Base-by-base conservation (phyloP, 2,113 vertebrate genomes). In the Crypturellus undulatus region DNA sequence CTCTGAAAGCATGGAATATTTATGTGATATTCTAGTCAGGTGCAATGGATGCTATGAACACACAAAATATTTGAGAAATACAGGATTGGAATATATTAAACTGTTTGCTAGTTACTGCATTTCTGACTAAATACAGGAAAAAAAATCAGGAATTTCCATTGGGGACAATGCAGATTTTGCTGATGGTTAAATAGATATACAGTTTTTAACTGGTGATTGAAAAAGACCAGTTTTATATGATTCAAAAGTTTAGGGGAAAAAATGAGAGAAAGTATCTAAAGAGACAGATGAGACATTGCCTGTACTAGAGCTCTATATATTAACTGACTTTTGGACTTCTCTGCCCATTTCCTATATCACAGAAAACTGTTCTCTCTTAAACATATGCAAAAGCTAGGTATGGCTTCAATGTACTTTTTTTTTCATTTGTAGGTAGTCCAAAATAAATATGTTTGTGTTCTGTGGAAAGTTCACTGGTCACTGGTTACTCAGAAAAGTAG, bases 1-100 rank as follows among this genome's bases (percentile, higher is more conserved):
- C 20, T 79, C 62, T 71, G 68, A 90, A 78, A 82, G 25, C 36
- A 92, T 49, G 82, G 68, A 94, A 91, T 90, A 94, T 91, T 93
- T 90, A 95, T 76, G 26, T 51, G 45, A 32, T 67, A 7, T 75
- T 93, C 24, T 54, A 81, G 25, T 92, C 51, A 78, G 47, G 51
- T 92, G 65, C 32, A 60, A 71, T 68, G 32, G 69, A 81, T 81
- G 9, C 21, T 92, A 25, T 58, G 47, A 89, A 92, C 51, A 87
- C 58, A 64, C 13, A 9, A 47, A 93, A 60, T 0, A 0, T 71
- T 75, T 92, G 51, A 84, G 56, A 93, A 86, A 73, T 68, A n/a
- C 8, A 70, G 2, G 40, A 73, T 13, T 47, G 6, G 30, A 79
- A 85, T 80, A 54, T 90, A 83, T 45, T 94, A 42, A 96, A 90